These are phyloP conservation scores for Atractosteus spatula DNA, from an alignment of 2,113 vertebrate species.

Conservation along the genomic window DNA sequence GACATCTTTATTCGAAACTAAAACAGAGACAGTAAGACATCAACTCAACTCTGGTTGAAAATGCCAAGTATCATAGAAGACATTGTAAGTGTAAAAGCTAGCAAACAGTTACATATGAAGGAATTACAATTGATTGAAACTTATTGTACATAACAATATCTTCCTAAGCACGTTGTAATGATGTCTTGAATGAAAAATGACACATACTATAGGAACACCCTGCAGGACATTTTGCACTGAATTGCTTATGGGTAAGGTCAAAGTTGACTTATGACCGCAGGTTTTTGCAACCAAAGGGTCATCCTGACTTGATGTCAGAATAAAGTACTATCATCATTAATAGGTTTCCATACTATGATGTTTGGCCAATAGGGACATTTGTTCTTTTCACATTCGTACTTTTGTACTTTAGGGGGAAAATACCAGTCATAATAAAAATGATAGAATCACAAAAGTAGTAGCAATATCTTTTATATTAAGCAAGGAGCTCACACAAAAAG, in stretches of 20 bases:
- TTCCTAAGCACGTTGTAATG: no score
- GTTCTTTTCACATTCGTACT: conserved; percentile 6
- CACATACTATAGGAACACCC: neutral
- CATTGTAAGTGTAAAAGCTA: no score
- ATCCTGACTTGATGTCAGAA: conserved; percentile 25
- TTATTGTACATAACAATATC: no score
- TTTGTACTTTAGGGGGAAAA: neutral
- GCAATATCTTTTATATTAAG: neutral
- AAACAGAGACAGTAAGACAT: no score
- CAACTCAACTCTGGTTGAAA: no score
- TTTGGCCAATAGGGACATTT: conserved; percentile 19
- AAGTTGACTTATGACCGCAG: conserved; percentile 2
- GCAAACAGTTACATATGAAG: no score
- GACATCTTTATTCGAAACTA: no score
- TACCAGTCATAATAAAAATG: neutral
- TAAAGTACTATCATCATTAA: conserved; percentile 20
- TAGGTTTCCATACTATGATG: conserved; percentile 17
- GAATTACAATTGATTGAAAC: no score
- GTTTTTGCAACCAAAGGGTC: conserved; percentile 14
- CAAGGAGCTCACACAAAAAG: neutral
- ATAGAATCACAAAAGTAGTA: no score
- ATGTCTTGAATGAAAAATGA: no score
- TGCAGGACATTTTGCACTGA: neutral
- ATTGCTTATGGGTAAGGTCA: conserved; percentile 14
- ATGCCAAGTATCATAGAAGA: no score